Base-by-base conservation (phyloP, 64 coral and sea anemone species). In the Platygyra sinensis region DNA sequence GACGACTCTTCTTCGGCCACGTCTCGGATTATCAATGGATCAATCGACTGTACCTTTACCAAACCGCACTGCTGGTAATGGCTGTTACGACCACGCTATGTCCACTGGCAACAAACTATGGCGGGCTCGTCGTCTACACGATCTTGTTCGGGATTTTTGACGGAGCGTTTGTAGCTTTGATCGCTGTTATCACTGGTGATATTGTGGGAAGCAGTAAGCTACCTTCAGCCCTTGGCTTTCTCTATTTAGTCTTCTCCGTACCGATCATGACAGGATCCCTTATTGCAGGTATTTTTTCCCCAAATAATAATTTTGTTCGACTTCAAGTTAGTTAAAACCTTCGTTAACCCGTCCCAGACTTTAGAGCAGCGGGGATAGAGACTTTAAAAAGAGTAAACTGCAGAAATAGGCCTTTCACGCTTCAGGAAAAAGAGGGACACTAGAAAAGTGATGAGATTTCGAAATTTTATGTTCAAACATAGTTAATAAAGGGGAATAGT, bases 181-280 rank as follows among this genome's bases (percentile, higher is more conserved):
- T 84, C 31, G 87, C 92, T 42, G 87, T 94, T 1, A 20, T 94
- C 32, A 94, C 92, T 0, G 87, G 87, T 55, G 92, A 94, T 67
- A 22, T 94, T 33, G 87, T 79, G 20, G 92, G 92, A 19, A 30
- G 27, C 0, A 30, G 76, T 30, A 89, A 85, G 67, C 72, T 89
- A 14, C 72, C 92, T n/a, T 72, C 92, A 4, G 92, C 92, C 36
- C 88, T 60, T 36, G 92, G 92, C 4, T 78, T 94, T 62, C 82
- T 94, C 67, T 89, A 94, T 49, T 85, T 89, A 20, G 67, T 94
- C 8, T 84, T 88, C 69, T 87, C 86, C 2, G 67, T 94, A 10
- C 92, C 92, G n/a, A 84, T 89, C 61, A 94, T 94, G 87, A 46
- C 88, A 59, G 92, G 92, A 27, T 82, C 92, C 10, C 92, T 88